Evolutionary conservation across 2,113 vertebrate species (phyloP), one percentile per base, ranked within the genome.

Genomic region (Nothocercus julius): DNA sequence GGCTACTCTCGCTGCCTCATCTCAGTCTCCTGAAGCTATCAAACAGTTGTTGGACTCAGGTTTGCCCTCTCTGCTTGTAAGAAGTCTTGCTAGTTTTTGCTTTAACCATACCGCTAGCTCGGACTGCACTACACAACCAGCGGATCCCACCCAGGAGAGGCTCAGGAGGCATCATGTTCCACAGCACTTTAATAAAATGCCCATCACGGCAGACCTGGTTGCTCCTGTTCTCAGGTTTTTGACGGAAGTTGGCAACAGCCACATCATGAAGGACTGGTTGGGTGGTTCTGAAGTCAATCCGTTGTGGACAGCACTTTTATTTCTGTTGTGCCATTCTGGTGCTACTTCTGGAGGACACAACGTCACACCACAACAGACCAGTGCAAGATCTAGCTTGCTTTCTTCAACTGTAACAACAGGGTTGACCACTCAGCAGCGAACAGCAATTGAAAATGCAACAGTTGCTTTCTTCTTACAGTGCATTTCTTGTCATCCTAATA

Each of bases 391-490:
- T 92, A 98, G 98, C 75, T 97, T 99, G 84, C 96, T 98, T 13
- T 98, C 98, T 40, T 97, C 98, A 5, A 89, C 98, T 38, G 96
- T 98, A 77, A 84, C 98, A 32, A 95, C 98, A 68, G 98, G 99
- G 34, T 92, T 99, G 89, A 99, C 98, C 82, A 99, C 99, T 36
- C 99, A 99, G 87, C 99, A 99, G 95, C 98, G 99, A 80, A 99
- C 99, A 5, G 99, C 99, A 70, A 98, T 99, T 93, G 99, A 99
- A 98, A 99, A 99, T 85, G 98, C 99, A 85, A 99, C 99, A 0
- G 99, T 99, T 92, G 99, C 99, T 49, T 99, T 99, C 97, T 99
- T 99, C 91, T 97, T 99, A 13, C 99, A 99, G 90, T 99, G 99
- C 72, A 99, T 99, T 96, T 99, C 99, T 92, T 99, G 99, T 93